A percentile compares a stretch with the other conserved stretches of the same genome.
These are phyloP conservation scores for Euplexia lucipara DNA, from an alignment of 2,888 invertebrate genomes.

Conservation along the genomic window DNA sequence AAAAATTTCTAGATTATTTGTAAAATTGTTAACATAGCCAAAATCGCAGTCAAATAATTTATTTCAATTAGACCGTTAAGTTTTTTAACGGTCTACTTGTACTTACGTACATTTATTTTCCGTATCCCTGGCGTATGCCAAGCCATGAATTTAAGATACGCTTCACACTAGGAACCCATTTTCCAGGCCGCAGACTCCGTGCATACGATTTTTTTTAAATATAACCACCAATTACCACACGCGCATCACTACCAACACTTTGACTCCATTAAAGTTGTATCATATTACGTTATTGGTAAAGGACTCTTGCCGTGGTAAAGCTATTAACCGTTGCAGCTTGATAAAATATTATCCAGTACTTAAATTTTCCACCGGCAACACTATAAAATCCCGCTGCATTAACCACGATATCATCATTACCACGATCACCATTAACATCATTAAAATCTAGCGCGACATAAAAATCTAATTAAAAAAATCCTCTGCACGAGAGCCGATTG, in stretches of 20 bases:
- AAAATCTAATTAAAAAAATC: slow-evolving; percentile 60
- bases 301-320: not conserved
- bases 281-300: not conserved
- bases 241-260: not conserved
- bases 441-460: slow-evolving; percentile 53
- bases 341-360: slow-evolving; percentile 7
- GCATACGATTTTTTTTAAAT: not conserved
- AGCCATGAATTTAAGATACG: too few species aligned
- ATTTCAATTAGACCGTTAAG: too few species aligned
- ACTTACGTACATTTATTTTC: too few species aligned
- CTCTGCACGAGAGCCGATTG: slow-evolving; percentile 70
- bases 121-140: too few species aligned
- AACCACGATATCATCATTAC: slow-evolving; percentile 45
- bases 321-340: not conserved
- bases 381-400: slow-evolving; percentile 25
- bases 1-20: too few species aligned
- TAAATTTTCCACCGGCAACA: slow-evolving; percentile 5
- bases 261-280: not conserved
- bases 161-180: too few species aligned
- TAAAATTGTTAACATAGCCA: too few species aligned
- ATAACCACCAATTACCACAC: not conserved
- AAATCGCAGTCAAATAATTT: too few species aligned
- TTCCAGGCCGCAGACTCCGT: too few species aligned
- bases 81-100: too few species aligned
- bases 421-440: slow-evolving; percentile 56